phyloP scores from a whole-genome alignment of 2,797 vertebrate genomes.

The Sus cebifrons region DNA sequence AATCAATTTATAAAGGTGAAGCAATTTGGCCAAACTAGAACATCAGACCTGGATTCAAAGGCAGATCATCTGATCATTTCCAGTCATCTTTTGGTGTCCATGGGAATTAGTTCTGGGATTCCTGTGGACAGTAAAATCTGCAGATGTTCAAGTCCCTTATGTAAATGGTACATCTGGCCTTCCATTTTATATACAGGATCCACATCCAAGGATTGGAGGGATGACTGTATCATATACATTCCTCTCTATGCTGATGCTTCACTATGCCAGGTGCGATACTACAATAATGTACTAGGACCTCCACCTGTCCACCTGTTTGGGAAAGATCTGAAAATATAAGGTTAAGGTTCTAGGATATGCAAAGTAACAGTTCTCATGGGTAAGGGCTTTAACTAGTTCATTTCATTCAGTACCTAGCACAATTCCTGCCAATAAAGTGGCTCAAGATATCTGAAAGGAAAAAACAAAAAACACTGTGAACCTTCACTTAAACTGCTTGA shows the following conservation, averaged over 20 bases:
- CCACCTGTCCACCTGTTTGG: neutral
- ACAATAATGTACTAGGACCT: neutral
- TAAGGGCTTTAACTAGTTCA: neutral
- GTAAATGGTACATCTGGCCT: neutral
- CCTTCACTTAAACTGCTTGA: neutral
- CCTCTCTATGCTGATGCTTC: fast-evolving
- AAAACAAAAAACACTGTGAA: neutral
- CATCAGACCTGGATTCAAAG: neutral
- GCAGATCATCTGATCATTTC: neutral
- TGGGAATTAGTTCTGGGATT: neutral
- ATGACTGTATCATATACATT: fast-evolving
- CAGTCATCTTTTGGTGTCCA: neutral
- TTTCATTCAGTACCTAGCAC: neutral
- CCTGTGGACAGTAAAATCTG: neutral
- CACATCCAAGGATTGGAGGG: neutral
- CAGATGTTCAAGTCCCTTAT: neutral
- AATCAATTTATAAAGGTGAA: neutral
- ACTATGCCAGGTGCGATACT: neutral
- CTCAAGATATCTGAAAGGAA: neutral
- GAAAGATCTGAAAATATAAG: neutral
- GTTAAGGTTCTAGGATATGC: neutral
- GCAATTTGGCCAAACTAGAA: neutral
- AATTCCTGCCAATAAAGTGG: neutral
- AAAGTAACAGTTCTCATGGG: neutral
- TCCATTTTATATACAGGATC: neutral